phyloP scores from a whole-genome alignment of 2,888 invertebrate genomes.

The Leptinotarsa tumamoca region DNA sequence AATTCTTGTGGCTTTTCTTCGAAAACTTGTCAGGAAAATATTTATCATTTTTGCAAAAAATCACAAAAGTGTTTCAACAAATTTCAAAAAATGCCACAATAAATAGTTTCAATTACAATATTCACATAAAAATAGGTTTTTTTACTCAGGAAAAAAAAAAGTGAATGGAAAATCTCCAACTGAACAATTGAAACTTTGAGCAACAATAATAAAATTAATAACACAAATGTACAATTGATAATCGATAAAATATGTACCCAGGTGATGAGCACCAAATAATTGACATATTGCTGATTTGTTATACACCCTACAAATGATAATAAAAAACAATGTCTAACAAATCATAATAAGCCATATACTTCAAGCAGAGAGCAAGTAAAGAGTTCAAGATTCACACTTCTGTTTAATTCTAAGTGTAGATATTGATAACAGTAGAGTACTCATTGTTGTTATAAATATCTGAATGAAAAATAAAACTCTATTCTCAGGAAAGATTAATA shows the following conservation, averaged over 20 bases:
- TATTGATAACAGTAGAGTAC: too few species aligned
- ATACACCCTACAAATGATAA: constrained; percentile 44
- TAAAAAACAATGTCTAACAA: constrained; percentile 47
- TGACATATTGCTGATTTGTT: constrained; percentile 57
- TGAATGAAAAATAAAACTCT: too few species aligned
- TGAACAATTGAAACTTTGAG: constrained; percentile 52
- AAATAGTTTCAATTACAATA: constrained; percentile 46
- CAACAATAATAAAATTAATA: constrained; percentile 51
- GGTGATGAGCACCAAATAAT: constrained; percentile 54
- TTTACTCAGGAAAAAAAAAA: constrained; percentile 31
- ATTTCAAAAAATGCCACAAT: constrained; percentile 40
- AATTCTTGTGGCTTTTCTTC: constrained; percentile 31
- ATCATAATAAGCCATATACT: constrained; percentile 47
- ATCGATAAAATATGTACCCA: constrained; percentile 39
- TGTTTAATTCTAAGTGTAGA: background rate
- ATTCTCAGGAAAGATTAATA: too few species aligned
- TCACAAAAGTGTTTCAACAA: constrained; percentile 41
- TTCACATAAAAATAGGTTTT: constrained; percentile 30
- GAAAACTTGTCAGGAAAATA: constrained; percentile 25
- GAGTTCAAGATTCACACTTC: constrained; percentile 20
- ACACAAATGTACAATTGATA: constrained; percentile 42
- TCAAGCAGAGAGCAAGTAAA: background rate
- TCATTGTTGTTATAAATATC: too few species aligned
- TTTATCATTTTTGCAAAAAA: constrained; percentile 44
- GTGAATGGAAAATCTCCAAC: constrained; percentile 25